A percentile compares a stretch with the other conserved stretches of the same genome.
These are phyloP conservation scores for Calliscelio sp. DNA, from an alignment of 2,888 invertebrate species.

Conservation along the genomic window DNA sequence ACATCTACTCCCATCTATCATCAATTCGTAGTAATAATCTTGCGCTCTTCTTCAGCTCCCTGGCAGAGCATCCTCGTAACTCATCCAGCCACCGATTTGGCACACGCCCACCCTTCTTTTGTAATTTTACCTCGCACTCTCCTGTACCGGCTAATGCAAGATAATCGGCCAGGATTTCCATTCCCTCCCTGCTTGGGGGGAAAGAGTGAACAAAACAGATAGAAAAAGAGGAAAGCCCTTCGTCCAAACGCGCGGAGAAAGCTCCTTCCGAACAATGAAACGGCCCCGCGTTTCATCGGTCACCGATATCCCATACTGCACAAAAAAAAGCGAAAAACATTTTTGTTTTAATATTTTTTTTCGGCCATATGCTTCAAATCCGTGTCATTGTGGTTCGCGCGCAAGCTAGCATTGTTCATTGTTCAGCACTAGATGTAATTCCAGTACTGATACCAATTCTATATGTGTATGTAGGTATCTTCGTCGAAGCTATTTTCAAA, in stretches of 20 bases:
- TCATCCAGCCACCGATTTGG: slow-evolving; percentile 70
- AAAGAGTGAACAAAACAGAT: slow-evolving; percentile 47
- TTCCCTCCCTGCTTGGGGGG: slow-evolving; percentile 18
- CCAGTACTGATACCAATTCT: slow-evolving; percentile 25
- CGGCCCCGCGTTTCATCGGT: slow-evolving; percentile 54
- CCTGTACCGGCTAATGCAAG: slow-evolving; percentile 67
- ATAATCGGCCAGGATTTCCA: slow-evolving; percentile 69
- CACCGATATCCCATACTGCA: slow-evolving; percentile 9
- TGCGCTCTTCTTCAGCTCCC: slow-evolving; percentile 67
- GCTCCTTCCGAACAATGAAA: slow-evolving; percentile 57
- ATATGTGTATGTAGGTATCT: slow-evolving; percentile 18
- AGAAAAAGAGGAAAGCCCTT: slow-evolving; percentile 14
- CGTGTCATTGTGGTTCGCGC: slow-evolving; percentile 21
- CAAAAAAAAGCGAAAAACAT: slow-evolving; percentile 1
- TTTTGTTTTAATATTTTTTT: slow-evolving; percentile 30
- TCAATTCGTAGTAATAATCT: slow-evolving; percentile 73
- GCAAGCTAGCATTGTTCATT: slow-evolving; percentile 45
- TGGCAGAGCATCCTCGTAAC: slow-evolving; percentile 65
- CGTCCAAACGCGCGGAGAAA: slow-evolving; percentile 34
- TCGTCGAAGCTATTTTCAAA: slow-evolving; percentile 19
- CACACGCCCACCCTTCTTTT: slow-evolving; percentile 69
- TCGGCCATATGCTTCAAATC: not conserved
- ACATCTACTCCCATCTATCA: slow-evolving; percentile 68
- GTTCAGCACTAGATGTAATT: slow-evolving; percentile 50
- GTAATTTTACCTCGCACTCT: slow-evolving; percentile 60